Percentiles rank a stretch among this genome's conserved stretches.
Evolutionary conservation across 1,140 invertebrate genomes (phyloP).

Genomic region (Pseudoatta argentina): DNA sequence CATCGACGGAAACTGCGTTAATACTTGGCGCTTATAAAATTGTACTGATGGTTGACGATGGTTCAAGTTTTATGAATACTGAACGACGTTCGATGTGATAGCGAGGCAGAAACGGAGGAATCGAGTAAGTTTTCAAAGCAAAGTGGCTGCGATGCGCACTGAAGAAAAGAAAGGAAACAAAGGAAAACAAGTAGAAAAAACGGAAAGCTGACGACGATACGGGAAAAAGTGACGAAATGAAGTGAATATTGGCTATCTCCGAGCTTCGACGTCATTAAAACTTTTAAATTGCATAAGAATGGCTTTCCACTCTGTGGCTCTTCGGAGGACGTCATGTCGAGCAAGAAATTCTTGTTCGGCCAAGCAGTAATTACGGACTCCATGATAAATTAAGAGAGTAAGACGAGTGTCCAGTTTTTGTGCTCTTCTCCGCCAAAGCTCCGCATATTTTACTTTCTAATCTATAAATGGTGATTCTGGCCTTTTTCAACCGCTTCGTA

Average conservation of each 20-base stretch:
- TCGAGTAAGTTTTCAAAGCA: constrained; percentile 37
- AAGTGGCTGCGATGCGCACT: constrained; percentile 40
- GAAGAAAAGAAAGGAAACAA: constrained; percentile 61
- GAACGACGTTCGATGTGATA: constrained; percentile 28
- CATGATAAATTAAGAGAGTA: constrained; percentile 76
- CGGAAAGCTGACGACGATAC: constrained; percentile 65
- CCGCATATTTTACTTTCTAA: constrained; percentile 56
- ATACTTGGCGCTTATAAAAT: constrained; percentile 52
- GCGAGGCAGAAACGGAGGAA: not conserved
- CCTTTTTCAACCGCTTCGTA: constrained; percentile 12
- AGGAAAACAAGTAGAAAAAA: not conserved
- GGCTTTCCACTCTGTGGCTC: constrained; percentile 72
- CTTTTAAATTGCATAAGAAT: constrained; percentile 86
- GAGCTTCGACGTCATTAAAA: constrained; percentile 85
- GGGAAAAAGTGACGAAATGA: constrained; percentile 83
- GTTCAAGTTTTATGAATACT: constrained; percentile 50
- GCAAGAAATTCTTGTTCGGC: constrained; percentile 73
- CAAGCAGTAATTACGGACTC: constrained; percentile 76
- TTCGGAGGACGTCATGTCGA: constrained; percentile 67
- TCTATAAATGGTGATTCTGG: constrained; percentile 46
- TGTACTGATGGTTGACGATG: constrained; percentile 54
- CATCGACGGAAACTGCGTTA: constrained; percentile 50
- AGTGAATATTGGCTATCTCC: constrained; percentile 85
- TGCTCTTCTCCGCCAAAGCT: not conserved
- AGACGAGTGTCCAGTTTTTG: constrained; percentile 47